A percentile compares a stretch with the other conserved stretches of the same genome.
Evolutionary conservation across 2,888 invertebrate genomes (phyloP).

Genomic region (Ditylenchus weischeri): DNA sequence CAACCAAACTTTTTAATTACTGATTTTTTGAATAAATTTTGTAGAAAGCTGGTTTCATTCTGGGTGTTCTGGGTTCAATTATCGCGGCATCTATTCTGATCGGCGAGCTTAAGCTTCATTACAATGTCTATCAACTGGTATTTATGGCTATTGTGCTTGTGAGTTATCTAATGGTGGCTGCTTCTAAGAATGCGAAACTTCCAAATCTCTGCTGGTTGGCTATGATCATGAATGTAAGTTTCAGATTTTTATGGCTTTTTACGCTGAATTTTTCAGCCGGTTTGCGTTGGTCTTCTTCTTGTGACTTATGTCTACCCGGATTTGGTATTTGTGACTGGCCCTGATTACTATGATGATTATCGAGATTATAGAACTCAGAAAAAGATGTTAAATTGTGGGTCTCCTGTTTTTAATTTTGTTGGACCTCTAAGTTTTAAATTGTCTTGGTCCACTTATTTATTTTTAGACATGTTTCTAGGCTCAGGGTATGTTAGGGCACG

Average conservation of each 20-base stretch:
- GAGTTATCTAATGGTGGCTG: background rate
- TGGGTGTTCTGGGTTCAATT: background rate
- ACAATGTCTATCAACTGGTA: background rate
- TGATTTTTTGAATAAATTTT: too few species aligned
- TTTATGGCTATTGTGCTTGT: slow-evolving; percentile 3
- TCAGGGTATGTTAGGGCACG: too few species aligned
- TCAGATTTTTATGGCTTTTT: background rate
- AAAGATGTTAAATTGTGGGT: background rate
- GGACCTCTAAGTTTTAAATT: too few species aligned
- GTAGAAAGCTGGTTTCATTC: background rate
- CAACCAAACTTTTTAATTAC: too few species aligned
- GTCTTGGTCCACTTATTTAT: too few species aligned
- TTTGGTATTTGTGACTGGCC: slow-evolving; percentile 2
- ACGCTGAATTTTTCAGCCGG: background rate
- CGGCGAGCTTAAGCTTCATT: background rate
- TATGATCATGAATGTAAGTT: slow-evolving; percentile 7
- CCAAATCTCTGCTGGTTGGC: slow-evolving; percentile 10
- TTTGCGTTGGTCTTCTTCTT: background rate
- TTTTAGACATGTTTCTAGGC: too few species aligned
- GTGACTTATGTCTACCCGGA: background rate
- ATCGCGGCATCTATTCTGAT: background rate
- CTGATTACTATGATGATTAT: slow-evolving; percentile 1
- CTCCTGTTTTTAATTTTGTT: background rate
- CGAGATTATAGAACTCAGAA: background rate
- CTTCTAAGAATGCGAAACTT: slow-evolving; percentile 5